Conservation (phyloP, 37 sponge, comb jelly and placozoan species). For the Geodia barretti region DNA sequence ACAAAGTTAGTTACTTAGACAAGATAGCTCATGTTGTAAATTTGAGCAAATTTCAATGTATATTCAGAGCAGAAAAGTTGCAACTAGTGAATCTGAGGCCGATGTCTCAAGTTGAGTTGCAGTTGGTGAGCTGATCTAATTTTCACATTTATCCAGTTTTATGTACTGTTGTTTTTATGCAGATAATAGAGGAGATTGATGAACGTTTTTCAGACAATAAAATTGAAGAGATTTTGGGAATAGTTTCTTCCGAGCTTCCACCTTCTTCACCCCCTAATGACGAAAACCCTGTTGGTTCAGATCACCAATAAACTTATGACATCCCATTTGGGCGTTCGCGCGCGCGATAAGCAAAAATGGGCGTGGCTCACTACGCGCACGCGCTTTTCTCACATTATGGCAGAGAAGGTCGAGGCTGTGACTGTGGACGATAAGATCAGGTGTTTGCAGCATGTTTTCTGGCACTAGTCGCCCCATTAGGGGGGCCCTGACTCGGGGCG, state of each 20-base stretch:
- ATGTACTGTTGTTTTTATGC: not conserved
- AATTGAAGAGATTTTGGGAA: constrained; percentile 31
- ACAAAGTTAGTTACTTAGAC: constrained; percentile 49
- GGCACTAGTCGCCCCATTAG: too few relatives aligned
- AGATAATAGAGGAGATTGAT: constrained; percentile 82
- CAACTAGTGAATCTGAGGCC: constrained; percentile 85
- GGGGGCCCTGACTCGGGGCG: too few relatives aligned
- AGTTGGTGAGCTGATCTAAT: constrained; percentile 55
- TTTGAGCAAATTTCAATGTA: not conserved
- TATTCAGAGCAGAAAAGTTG: constrained; percentile 85
- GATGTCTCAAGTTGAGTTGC: constrained; percentile 71
- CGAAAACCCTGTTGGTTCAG: too few relatives aligned
- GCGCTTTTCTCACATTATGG: too few relatives aligned
- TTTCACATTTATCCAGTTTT: not conserved
- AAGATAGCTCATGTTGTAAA: not conserved
- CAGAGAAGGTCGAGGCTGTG: too few relatives aligned
- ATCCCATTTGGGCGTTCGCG: too few relatives aligned
- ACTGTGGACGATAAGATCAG: too few relatives aligned
- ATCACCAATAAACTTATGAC: too few relatives aligned
- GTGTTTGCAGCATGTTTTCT: too few relatives aligned
- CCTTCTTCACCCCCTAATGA: too few relatives aligned
- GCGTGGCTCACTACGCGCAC: too few relatives aligned
- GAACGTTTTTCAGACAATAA: constrained; percentile 76
- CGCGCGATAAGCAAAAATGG: too few relatives aligned
- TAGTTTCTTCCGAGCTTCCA: not conserved